These are phyloP conservation scores for Hycleus phaleratus DNA, from an alignment of 1,140 invertebrate genomes.

Conservation along the genomic window DNA sequence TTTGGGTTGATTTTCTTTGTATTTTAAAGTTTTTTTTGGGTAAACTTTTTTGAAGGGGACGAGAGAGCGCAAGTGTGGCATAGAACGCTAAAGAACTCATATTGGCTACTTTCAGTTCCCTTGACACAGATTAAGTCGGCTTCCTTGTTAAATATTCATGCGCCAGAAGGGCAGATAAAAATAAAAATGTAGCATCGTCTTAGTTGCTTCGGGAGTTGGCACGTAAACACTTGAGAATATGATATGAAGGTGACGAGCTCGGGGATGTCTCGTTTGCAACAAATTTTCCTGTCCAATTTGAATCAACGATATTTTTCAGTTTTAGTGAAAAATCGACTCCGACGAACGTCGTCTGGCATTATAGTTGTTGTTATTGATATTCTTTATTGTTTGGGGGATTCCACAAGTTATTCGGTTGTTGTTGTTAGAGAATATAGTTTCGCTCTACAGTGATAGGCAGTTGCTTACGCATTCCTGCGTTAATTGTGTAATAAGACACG, in stretches of 20 bases:
- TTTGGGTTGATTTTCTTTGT: too few relatives aligned
- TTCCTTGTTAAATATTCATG: conserved; percentile 41
- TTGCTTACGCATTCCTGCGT: conserved; percentile 10
- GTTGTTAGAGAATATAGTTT: too few relatives aligned
- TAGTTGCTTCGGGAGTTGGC: conserved; percentile 26
- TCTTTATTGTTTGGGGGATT: too few relatives aligned
- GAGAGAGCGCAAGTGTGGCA: conserved; percentile 17
- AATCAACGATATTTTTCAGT: too few relatives aligned
- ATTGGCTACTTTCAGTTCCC: conserved; percentile 39
- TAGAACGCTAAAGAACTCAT: conserved; percentile 34
- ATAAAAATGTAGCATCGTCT: conserved; percentile 38
- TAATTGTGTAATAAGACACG: conserved; percentile 15
- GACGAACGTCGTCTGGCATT: too few relatives aligned
- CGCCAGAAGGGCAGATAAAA: conserved; percentile 39
- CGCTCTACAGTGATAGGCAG: too few relatives aligned
- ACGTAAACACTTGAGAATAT: conserved; percentile 37
- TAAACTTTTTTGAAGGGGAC: conserved; percentile 1
- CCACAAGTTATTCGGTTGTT: too few relatives aligned
- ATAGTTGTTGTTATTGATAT: too few relatives aligned
- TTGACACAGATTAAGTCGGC: conserved; percentile 39
- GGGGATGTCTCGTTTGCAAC: background rate
- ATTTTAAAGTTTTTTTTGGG: background rate
- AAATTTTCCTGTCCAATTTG: too few relatives aligned
- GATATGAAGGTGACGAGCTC: conserved; percentile 27
- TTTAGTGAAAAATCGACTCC: too few relatives aligned